phyloP scores from a whole-genome alignment of 2,113 vertebrate genomes.

The Hippoglossus stenolepis region DNA sequence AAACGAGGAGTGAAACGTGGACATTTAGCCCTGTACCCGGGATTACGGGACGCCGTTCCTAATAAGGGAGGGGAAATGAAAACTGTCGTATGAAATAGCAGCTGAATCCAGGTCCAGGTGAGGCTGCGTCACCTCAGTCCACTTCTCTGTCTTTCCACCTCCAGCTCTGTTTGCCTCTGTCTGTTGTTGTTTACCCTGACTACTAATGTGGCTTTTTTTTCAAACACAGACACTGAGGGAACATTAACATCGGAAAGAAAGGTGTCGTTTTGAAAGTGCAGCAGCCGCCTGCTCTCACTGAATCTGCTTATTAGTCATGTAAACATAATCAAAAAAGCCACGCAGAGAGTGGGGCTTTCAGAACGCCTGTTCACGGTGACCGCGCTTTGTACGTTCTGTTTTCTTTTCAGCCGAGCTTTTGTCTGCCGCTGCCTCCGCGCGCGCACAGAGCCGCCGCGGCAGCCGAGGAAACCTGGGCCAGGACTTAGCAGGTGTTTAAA shows the following conservation, averaged over 20 bases:
- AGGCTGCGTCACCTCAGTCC: not conserved
- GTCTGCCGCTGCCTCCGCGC: not conserved
- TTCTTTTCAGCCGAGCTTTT: not conserved
- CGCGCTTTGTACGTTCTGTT: not conserved
- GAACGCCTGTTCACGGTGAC: not conserved
- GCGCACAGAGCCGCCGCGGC: constrained; percentile 19
- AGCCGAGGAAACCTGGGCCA: constrained; percentile 37
- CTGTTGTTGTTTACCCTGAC: constrained; percentile 40
- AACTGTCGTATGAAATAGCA: constrained; percentile 68
- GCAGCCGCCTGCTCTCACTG: constrained; percentile 16
- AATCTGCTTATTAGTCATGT: constrained; percentile 29
- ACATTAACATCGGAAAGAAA: constrained; percentile 41
- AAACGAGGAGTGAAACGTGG: constrained; percentile 60
- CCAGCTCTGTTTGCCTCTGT: constrained; percentile 14
- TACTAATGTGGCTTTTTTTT: constrained; percentile 15
- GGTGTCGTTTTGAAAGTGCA: constrained; percentile 10
- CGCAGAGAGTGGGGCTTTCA: constrained; percentile 7
- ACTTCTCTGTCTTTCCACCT: constrained; percentile 26
- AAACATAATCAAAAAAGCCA: constrained; percentile 20
- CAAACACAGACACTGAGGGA: not conserved
- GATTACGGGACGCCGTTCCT: constrained; percentile 71
- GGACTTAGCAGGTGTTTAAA: constrained; percentile 62
- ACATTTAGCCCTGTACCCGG: constrained; percentile 53
- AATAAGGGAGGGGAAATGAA: constrained; percentile 73
- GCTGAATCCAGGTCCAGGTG: constrained; percentile 55